Evolutionary conservation across 2,797 vertebrate species (phyloP), one percentile per base, ranked within the genome.

Genomic region (Hybognathus amarus): DNA sequence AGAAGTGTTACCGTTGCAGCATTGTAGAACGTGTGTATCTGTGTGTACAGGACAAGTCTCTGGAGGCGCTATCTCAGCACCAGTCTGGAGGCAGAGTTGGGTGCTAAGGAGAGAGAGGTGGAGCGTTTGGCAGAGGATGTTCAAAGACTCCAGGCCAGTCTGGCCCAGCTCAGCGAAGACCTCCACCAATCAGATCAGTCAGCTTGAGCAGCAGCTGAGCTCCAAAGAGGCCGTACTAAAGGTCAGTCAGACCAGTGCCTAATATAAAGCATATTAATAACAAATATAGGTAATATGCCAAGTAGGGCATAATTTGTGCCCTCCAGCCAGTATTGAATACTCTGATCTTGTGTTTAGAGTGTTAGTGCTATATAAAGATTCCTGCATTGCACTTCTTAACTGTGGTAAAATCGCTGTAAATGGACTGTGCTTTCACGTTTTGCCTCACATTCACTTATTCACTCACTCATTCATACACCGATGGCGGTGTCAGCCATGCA

Each of bases 191-290:
- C 96, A 97, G 87, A 96, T 97, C 90, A 94, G 93, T 30, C 96
- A 96, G 91, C 95, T 97, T 40, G 96, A 96, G 91, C 96, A 96
- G 91, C 96, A 97, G 92, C 94, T 97, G 87, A 95, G 92, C 0
- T 92, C 93, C 93, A 97, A 96, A 93, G 95, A 96, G 91, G 93
- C 94, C 92, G 94, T 94, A 0, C 95, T 97, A 38, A 96, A 97
- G 92, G 96, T 97, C 91, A 92, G n/a, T 61, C 13, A 13, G 24
- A 20, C 12, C 22, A n/a, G 30, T 38, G 54, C 40, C 30, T 18
- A 71, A 47, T 71, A 6, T 73, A 1, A 73, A 20, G 13, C 22
- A 17, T 71, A 50, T 81, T 61, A 73, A 40, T 54, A 15, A 68
- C 11, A n/a, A 18, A 56, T 42, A 61, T 47, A 22, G 52, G 18